These are phyloP conservation scores for Melanophora roralis DNA, from an alignment of 2,888 invertebrate genomes.

Conservation along the genomic window DNA sequence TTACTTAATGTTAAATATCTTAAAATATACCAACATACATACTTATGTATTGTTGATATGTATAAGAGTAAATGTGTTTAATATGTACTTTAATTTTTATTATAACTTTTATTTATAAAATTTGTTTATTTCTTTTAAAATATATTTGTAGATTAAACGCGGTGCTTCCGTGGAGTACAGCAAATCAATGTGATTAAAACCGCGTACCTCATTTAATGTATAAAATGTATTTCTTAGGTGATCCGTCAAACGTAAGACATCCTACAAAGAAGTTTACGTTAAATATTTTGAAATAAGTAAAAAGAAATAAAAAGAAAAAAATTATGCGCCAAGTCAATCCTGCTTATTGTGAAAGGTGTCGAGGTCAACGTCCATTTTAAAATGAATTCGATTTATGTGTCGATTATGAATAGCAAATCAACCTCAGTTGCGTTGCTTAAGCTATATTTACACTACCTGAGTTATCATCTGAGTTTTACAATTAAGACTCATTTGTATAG, in stretches of 20 bases:
- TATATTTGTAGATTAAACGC: slow-evolving; percentile 69
- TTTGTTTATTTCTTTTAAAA: slow-evolving; percentile 67
- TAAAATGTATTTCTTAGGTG: slow-evolving; percentile 68
- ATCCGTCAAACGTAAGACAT: slow-evolving; percentile 67
- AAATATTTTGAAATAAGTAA: background rate
- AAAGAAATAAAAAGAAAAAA: background rate
- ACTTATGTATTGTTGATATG: slow-evolving; percentile 1
- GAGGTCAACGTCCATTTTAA: too few relatives aligned
- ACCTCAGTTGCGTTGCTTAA: too few relatives aligned
- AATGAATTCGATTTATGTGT: too few relatives aligned
- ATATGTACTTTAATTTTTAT: background rate
- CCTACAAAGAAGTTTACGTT: slow-evolving; percentile 56
- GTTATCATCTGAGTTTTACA: too few relatives aligned
- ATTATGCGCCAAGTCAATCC: too few relatives aligned
- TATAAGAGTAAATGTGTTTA: slow-evolving; percentile 56
- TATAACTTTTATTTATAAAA: slow-evolving; percentile 55
- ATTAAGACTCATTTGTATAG: too few relatives aligned
- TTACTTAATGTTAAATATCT: slow-evolving; percentile 38
- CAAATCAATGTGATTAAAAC: slow-evolving; percentile 74
- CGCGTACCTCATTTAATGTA: slow-evolving; percentile 69
- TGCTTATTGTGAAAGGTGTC: too few relatives aligned
- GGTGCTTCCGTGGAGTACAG: slow-evolving; percentile 70
- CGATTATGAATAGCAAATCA: too few relatives aligned
- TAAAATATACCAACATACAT: background rate
- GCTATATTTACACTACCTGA: too few relatives aligned